Conservation (phyloP, 2,888 invertebrate genomes). For the Eupeodes luniger region DNA sequence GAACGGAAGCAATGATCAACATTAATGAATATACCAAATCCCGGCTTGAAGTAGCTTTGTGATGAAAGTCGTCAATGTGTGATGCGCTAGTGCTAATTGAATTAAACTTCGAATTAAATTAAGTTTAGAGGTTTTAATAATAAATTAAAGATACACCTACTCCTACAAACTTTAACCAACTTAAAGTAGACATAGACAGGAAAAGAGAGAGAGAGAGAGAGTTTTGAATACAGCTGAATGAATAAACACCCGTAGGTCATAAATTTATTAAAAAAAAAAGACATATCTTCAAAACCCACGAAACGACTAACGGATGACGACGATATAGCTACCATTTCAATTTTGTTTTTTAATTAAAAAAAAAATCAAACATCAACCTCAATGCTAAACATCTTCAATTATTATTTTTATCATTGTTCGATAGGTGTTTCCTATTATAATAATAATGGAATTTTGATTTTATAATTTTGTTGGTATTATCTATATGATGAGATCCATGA, state of each 20-base stretch:
- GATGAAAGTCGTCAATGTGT: not conserved
- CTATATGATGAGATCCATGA: not conserved
- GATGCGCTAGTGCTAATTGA: slow-evolving; percentile 23
- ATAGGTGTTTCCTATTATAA: not conserved
- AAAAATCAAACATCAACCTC: not conserved
- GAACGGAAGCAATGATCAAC: too few relatives aligned
- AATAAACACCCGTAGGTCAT: slow-evolving; percentile 2
- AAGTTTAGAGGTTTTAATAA: not conserved
- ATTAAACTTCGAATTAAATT: slow-evolving; percentile 6
- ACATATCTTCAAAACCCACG: slow-evolving; percentile 1
- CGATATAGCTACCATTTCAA: not conserved
- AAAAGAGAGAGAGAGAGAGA: not conserved
- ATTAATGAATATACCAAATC: not conserved
- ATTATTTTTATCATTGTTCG: not conserved
- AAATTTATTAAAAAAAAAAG: not conserved
- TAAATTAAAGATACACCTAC: slow-evolving; percentile 1
- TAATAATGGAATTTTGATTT: not conserved
- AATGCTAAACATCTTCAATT: slow-evolving; percentile 11
- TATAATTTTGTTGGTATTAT: not conserved
- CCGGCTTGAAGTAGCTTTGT: not conserved
- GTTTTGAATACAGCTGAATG: not conserved
- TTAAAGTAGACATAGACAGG: too few relatives aligned
- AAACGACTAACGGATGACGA: not conserved
- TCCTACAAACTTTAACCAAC: not conserved
- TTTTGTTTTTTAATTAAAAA: not conserved